Conservation (phyloP, 2,888 invertebrate genomes). For the Apantesis nais region DNA sequence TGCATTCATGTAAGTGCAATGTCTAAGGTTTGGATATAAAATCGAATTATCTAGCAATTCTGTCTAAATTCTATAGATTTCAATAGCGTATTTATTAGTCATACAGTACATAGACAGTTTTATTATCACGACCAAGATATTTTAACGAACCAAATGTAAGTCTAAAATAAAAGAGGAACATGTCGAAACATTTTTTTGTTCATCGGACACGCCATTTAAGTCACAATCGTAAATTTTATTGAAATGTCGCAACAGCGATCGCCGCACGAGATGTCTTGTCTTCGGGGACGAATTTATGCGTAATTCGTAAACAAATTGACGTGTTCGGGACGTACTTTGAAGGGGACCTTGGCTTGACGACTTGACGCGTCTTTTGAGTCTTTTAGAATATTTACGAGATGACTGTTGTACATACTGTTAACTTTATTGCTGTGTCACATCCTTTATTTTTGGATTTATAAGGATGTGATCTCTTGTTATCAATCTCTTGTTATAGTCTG, state of each 20-base stretch:
- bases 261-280: conserved; percentile 83
- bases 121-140: conserved; percentile 78
- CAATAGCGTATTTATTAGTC: conserved; percentile 69
- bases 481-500: conserved; percentile 38
- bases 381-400: conserved; percentile 64
- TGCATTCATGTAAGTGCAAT: conserved; percentile 30
- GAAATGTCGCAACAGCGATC: conserved; percentile 84
- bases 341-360: conserved; percentile 72
- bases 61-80: conserved; percentile 66
- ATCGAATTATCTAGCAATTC: conserved; percentile 53
- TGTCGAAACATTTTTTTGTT: conserved; percentile 78
- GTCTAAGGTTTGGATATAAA: conserved; percentile 49
- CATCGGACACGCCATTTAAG: conserved; percentile 83
- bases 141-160: conserved; percentile 80
- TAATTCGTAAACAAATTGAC: conserved; percentile 86
- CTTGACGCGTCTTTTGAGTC: conserved; percentile 77
- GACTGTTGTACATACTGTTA: conserved; percentile 58
- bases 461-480: conserved; percentile 32
- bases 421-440: conserved; percentile 53
- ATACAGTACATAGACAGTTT: conserved; percentile 74
- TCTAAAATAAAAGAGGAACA: conserved; percentile 81
- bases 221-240: conserved; percentile 86
- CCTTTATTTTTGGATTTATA: conserved; percentile 40
- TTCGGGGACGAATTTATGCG: conserved; percentile 84
- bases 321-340: conserved; percentile 76